Evolutionary conservation across 92 coral and sea anemone genomes (phyloP).

Genomic region (Bergia sp.): DNA sequence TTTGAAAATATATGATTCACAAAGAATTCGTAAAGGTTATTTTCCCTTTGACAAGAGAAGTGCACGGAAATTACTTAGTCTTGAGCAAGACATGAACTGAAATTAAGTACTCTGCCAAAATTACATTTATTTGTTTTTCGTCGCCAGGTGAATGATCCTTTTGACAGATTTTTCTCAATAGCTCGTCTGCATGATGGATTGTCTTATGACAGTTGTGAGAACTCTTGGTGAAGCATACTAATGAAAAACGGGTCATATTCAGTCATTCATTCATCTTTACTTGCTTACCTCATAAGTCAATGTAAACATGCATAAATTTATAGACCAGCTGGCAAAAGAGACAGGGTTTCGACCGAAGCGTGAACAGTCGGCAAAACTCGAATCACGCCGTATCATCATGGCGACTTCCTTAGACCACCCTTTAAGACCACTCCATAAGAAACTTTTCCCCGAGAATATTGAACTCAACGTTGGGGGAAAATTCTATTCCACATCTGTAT

Average conservation of each 20-base stretch:
- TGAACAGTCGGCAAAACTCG: background rate
- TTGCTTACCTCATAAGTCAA: conserved; percentile 21
- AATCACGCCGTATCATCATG: conserved; percentile 43
- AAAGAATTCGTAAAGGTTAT: background rate
- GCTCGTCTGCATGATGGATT: background rate
- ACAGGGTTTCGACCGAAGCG: background rate
- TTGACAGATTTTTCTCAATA: conserved; percentile 3
- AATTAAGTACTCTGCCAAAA: background rate
- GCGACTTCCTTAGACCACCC: conserved; percentile 49
- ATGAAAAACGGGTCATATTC: conserved; percentile 1
- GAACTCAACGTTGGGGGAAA: conserved; percentile 98
- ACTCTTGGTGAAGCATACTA: background rate
- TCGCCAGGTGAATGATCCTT: background rate
- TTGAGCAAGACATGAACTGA: background rate
- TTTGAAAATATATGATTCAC: background rate
- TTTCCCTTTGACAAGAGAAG: background rate
- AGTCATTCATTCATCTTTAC: conserved; percentile 2
- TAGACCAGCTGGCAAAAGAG: conserved; percentile 33
- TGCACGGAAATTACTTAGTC: background rate
- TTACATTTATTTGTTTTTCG: background rate
- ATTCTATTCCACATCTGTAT: conserved; percentile 82
- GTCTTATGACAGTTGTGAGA: conserved; percentile 7
- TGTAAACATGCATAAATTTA: conserved; percentile 43
- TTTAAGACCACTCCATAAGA: conserved; percentile 58
- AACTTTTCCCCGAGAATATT: conserved; percentile 89